Evolutionary conservation across 2,797 vertebrate species (phyloP), one percentile per base, ranked within the genome.

Genomic region (Jordanella pulchra): DNA sequence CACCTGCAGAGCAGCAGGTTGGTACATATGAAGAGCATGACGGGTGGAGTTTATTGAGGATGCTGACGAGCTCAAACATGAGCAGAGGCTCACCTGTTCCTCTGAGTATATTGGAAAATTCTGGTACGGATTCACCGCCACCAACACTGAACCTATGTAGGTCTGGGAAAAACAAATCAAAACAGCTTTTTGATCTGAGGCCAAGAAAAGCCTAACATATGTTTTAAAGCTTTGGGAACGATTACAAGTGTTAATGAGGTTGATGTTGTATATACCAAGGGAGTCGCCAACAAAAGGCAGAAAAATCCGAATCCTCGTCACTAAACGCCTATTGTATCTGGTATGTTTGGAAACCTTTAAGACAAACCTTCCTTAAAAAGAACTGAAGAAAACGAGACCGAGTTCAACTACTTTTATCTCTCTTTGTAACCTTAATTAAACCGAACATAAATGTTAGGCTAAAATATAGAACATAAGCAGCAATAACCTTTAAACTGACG

Each of bases 61-160:
- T 14, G 17, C 1, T 61, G 0, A 67, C 4, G 27, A 54, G 18
- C 15, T 25, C 21, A 35, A 4, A 7, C 17, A 11, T 35, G 14
- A 6, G 3, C 25, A 15, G n/a, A 28, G 50, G 3, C 84, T 76
- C 65, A 91, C 91, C 85, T 97, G 95, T 12, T 97, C 95, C 0
- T 45, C 61, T 0, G 95, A 93, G 78, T 99, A 99, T 54, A 98
- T 77, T 0, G 97, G 96, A 72, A 96, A 93, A 69, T 94, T 82
- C 93, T 96, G 91, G 90, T 98, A 99, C 0, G 97, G 97, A 88
- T 99, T 99, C 87, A 99, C 90, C 0, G 97, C 96, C 81, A 99
- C 95, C 89, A 99, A 88, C 83, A 99, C 97, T 1, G 96, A 97
- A 48, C 93, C 91, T 4, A 88, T 92, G 80, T 91, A 95, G 12